Conservation (phyloP, 2,113 vertebrate genomes). For the Takifugu bimaculatus region DNA sequence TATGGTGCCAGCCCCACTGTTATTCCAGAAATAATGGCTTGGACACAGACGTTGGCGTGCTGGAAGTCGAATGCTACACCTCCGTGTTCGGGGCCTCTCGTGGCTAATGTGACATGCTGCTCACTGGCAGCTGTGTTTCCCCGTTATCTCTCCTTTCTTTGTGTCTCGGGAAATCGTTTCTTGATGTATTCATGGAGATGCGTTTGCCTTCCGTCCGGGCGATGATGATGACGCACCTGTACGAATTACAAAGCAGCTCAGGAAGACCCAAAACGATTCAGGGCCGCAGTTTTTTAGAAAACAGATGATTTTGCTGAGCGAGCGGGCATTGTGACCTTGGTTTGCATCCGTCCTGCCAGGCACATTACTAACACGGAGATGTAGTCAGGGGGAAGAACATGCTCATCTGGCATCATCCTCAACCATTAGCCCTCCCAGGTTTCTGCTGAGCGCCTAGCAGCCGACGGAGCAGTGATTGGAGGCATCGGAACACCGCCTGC, state of each 20-base stretch:
- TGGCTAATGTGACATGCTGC: not conserved
- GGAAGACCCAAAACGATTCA: constrained; percentile 28
- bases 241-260: constrained; percentile 41
- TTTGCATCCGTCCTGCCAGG: constrained; percentile 37
- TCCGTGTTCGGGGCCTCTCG: not conserved
- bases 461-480: constrained; percentile 67
- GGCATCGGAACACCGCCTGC: constrained; percentile 62
- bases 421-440: constrained; percentile 43
- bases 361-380: constrained; percentile 31
- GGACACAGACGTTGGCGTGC: constrained; percentile 39
- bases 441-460: constrained; percentile 54
- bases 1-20: constrained; percentile 55
- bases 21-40: constrained; percentile 51
- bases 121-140: not conserved
- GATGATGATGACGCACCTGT: constrained; percentile 37
- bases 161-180: not conserved
- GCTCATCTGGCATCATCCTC: constrained; percentile 59
- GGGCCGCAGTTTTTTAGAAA: constrained; percentile 25
- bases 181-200: constrained; percentile 13
- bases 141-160: not conserved
- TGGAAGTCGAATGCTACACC: constrained; percentile 19
- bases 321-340: constrained; percentile 55
- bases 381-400: constrained; percentile 23
- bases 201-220: constrained; percentile 3
- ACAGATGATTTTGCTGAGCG: constrained; percentile 33